Percentiles rank a stretch among this genome's conserved stretches.
These are phyloP conservation scores for Tethya wilhelma DNA, from an alignment of 37 sponge, comb jelly and placozoan genomes.

Conservation along the genomic window DNA sequence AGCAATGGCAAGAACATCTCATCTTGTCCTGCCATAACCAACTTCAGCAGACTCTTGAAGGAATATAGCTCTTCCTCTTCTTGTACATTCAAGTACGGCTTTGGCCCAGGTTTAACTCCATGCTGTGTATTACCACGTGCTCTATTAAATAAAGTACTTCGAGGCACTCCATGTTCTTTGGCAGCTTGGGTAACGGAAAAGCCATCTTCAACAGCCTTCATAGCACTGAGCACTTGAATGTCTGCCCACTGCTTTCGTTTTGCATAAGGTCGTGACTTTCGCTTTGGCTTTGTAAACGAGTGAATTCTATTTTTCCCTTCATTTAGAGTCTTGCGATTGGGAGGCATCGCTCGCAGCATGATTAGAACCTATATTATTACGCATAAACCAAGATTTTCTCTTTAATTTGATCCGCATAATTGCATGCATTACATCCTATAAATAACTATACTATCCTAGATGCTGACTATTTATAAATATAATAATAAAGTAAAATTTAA, in stretches of 20 bases:
- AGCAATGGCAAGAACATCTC: constrained; percentile 12
- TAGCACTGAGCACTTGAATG: not conserved
- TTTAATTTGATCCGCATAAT: too few species aligned
- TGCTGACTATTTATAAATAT: too few species aligned
- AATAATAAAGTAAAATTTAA: too few species aligned
- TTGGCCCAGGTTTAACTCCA: not conserved
- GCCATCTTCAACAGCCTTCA: constrained; percentile 1
- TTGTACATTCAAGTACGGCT: not conserved
- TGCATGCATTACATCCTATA: too few species aligned
- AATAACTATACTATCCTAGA: too few species aligned
- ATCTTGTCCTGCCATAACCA: not conserved
- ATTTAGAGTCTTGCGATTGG: too few species aligned
- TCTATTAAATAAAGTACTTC: not conserved
- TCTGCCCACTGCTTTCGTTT: constrained; percentile 11
- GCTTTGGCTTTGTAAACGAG: too few species aligned
- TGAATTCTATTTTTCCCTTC: too few species aligned
- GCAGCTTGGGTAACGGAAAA: not conserved
- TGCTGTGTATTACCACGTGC: not conserved
- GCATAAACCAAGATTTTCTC: too few species aligned
- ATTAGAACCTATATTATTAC: too few species aligned
- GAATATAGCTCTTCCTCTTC: constrained; percentile 8
- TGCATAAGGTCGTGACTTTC: too few species aligned
- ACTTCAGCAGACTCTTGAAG: not conserved
- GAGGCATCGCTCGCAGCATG: too few species aligned
- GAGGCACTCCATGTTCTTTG: constrained; percentile 3